These are phyloP conservation scores for Platysternon megacephalum DNA, from an alignment of 2,113 vertebrate species.

Conservation along the genomic window DNA sequence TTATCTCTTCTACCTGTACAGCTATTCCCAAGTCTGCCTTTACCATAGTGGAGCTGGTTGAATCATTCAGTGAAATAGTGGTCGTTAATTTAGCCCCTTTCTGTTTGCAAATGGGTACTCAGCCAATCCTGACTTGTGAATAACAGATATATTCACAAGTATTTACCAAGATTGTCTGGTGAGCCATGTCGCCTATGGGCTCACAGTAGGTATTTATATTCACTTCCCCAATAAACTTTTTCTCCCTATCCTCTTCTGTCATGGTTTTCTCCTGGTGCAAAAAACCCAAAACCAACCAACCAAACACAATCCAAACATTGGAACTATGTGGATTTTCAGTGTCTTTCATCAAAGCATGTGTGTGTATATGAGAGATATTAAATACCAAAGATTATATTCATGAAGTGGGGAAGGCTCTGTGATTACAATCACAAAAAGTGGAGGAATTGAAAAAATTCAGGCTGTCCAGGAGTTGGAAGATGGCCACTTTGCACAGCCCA, in stretches of 20 bases:
- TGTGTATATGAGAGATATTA: constrained; percentile 31
- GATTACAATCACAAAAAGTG: constrained; percentile 58
- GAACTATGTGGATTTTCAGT: constrained; percentile 43
- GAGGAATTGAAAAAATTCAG: constrained; percentile 39
- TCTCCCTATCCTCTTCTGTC: neutral
- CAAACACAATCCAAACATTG: neutral
- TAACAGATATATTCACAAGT: constrained; percentile 14
- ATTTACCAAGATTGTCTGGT: constrained; percentile 53
- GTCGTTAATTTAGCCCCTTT: constrained; percentile 38
- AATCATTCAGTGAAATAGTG: constrained; percentile 57
- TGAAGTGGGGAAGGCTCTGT: constrained; percentile 59
- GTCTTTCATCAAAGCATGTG: constrained; percentile 45
- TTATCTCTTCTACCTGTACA: neutral
- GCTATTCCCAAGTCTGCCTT: neutral
- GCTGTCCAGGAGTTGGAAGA: neutral
- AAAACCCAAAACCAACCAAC: neutral
- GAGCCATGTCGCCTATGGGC: constrained; percentile 33
- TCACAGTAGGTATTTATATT: neutral
- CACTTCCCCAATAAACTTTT: neutral
- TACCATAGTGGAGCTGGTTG: neutral
- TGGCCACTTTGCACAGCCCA: neutral
- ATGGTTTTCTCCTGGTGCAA: constrained; percentile 37
- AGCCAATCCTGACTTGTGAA: constrained; percentile 26
- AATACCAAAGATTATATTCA: constrained; percentile 69
- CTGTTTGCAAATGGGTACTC: neutral